Evolutionary conservation across 2,113 vertebrate genomes (phyloP).

Genomic region (Corapipo altera): DNA sequence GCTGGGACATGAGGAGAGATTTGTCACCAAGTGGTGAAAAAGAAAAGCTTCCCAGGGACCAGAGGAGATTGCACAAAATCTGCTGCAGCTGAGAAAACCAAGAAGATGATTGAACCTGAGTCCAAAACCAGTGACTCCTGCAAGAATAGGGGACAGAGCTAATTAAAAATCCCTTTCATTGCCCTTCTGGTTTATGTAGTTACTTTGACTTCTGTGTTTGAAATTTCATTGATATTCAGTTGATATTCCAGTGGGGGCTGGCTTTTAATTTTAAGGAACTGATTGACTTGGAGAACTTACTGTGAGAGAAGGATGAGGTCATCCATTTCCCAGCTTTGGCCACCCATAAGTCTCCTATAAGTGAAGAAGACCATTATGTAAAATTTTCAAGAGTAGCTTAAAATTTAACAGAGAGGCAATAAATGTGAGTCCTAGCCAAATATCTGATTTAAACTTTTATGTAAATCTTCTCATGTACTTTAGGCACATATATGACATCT

Average conservation of each 20-base stretch:
- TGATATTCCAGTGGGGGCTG: not conserved
- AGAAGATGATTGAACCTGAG: not conserved
- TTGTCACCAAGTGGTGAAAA: not conserved
- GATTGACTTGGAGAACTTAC: not conserved
- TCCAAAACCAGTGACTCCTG: not conserved
- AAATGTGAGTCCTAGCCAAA: not conserved
- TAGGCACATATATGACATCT: not conserved
- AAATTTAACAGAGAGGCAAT: not conserved
- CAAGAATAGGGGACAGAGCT: not conserved
- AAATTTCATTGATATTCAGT: not conserved
- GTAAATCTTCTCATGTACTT: not conserved
- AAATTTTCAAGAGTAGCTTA: not conserved
- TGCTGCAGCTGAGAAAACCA: not conserved
- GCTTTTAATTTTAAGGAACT: not conserved
- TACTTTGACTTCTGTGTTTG: not conserved
- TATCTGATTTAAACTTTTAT: not conserved
- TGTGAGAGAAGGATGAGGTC: not conserved
- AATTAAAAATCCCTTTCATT: not conserved
- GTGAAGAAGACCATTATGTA: not conserved
- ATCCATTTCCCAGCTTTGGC: not conserved
- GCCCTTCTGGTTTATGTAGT: not conserved
- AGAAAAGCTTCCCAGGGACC: not conserved
- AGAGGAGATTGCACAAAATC: not conserved
- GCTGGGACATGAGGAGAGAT: not conserved
- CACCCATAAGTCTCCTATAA: rapidly evolving